Percentiles rank a stretch among this genome's conserved stretches.
phyloP scores from a whole-genome alignment of 2,888 invertebrate species.

The Macaria liturata region DNA sequence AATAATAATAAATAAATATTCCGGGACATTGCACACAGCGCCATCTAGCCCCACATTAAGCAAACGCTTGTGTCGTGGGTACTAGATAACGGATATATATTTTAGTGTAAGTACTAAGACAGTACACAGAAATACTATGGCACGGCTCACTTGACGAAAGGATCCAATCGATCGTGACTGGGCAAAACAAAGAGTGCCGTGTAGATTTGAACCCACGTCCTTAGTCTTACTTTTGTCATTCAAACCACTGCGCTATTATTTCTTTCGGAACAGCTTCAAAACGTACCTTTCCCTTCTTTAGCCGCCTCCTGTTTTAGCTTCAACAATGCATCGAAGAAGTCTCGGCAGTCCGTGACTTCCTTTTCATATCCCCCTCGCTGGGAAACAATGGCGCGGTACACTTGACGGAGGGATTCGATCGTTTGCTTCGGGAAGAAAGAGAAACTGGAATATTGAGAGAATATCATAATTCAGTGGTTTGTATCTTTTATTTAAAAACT shows the following conservation, averaged over 20 bases:
- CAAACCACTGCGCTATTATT: too few relatives aligned
- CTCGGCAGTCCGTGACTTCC: slow-evolving; percentile 37
- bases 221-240: too few relatives aligned
- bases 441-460: slow-evolving; percentile 43
- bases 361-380: slow-evolving; percentile 46
- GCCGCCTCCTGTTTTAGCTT: slow-evolving; percentile 53
- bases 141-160: slow-evolving; percentile 45
- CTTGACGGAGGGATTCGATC: slow-evolving; percentile 43
- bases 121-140: slow-evolving; percentile 45
- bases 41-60: too few relatives aligned
- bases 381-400: slow-evolving; percentile 45
- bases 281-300: slow-evolving; percentile 44
- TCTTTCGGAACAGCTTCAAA: background rate
- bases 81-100: too few relatives aligned
- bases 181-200: too few relatives aligned
- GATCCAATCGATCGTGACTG: slow-evolving; percentile 36
- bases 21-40: too few relatives aligned
- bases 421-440: slow-evolving; percentile 53
- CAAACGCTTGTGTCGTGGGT: too few relatives aligned
- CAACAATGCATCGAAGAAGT: slow-evolving; percentile 57
- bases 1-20: too few relatives aligned
- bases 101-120: too few relatives aligned
- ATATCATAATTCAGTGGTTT: too few relatives aligned
- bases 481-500: too few relatives aligned
- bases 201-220: too few relatives aligned